These are phyloP conservation scores for Odontothrips loti DNA, from an alignment of 2,888 invertebrate species.

Conservation along the genomic window DNA sequence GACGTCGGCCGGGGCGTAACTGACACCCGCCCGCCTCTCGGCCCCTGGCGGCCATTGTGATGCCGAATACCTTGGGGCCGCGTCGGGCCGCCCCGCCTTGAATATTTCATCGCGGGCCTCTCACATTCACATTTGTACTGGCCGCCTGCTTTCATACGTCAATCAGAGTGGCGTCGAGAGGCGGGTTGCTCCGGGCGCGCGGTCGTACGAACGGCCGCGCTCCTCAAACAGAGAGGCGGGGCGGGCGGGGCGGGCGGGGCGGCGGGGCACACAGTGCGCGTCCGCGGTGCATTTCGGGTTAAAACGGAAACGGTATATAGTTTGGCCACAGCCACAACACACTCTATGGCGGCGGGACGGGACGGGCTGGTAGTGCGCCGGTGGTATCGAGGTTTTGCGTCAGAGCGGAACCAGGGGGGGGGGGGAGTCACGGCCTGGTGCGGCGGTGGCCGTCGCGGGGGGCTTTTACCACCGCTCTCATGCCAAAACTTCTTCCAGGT, in stretches of 20 bases:
- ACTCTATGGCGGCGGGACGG: no score
- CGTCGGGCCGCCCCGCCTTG: background rate
- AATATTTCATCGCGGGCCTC: background rate
- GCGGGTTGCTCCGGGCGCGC: no score
- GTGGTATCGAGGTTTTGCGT: no score
- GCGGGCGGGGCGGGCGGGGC: no score
- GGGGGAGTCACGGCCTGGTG: background rate
- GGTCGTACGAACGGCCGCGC: no score
- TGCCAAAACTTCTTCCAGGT: slow-evolving; percentile 4
- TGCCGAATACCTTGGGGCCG: background rate
- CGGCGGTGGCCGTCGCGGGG: background rate
- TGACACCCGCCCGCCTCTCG: background rate
- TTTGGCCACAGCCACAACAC: no score
- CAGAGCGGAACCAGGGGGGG: no score
- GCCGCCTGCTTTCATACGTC: background rate
- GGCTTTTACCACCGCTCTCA: background rate
- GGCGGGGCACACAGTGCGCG: no score
- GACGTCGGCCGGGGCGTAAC: background rate
- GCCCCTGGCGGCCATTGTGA: background rate
- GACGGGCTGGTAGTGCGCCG: no score
- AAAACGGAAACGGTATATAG: no score
- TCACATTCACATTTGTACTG: background rate
- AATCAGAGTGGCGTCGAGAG: background rate
- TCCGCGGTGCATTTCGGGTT: no score
- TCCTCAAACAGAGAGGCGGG: no score